These are phyloP conservation scores for Coelopa pilipes DNA, from an alignment of 2,888 invertebrate species.

Conservation along the genomic window DNA sequence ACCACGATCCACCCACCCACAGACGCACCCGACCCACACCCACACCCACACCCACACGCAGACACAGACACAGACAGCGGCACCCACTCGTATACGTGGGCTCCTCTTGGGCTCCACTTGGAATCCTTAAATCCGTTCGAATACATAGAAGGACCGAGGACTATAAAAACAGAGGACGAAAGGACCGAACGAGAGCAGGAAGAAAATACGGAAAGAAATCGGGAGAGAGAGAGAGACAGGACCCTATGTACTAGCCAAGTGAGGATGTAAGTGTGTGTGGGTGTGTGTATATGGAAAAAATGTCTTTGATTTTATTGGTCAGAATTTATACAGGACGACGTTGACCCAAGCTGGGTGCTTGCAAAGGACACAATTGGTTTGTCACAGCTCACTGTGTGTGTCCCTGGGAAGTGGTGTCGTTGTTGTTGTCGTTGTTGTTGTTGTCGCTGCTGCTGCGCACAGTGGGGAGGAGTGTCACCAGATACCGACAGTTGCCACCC, in stretches of 20 bases:
- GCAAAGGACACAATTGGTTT: conserved; percentile 54
- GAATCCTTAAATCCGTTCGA: conserved; percentile 24
- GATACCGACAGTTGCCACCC: conserved; percentile 5
- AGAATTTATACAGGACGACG: conserved; percentile 50
- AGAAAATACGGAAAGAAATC: conserved; percentile 4
- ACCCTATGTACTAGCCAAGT: background rate
- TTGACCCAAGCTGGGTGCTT: conserved; percentile 51
- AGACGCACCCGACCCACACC: too few species aligned
- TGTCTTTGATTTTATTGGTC: conserved; percentile 50
- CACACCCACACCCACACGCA: too few species aligned
- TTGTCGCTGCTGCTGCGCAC: conserved; percentile 28
- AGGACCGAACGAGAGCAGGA: background rate
- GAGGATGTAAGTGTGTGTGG: background rate
- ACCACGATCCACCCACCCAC: background rate
- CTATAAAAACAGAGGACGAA: conserved; percentile 4
- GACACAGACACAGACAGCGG: too few species aligned
- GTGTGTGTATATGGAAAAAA: conserved; percentile 21
- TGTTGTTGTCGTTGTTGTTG: conserved; percentile 34
- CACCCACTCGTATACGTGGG: background rate
- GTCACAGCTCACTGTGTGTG: conserved; percentile 42
- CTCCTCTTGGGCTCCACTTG: background rate
- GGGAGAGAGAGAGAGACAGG: background rate
- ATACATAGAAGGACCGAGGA: conserved; percentile 16
- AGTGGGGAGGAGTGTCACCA: conserved; percentile 43
- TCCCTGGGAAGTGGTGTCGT: conserved; percentile 34